Evolutionary conservation across 1,140 invertebrate species (phyloP).

Genomic region (Diorhabda sublineata): DNA sequence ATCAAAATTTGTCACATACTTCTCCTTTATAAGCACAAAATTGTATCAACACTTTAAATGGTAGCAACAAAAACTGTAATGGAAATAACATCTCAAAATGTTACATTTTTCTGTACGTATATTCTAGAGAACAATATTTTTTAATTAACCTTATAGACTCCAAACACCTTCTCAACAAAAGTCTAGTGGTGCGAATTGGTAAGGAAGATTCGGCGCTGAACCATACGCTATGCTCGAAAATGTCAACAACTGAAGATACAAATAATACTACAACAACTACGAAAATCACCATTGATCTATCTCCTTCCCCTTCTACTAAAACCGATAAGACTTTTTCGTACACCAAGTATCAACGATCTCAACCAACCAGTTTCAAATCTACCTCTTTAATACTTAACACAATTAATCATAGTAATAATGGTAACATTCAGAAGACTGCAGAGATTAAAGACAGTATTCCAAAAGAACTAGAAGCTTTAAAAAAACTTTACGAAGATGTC

Average conservation of each 20-base stretch:
- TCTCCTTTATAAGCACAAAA: no score
- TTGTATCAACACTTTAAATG: no score
- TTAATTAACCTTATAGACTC: constrained; percentile 32
- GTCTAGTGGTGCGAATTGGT: constrained; percentile 45
- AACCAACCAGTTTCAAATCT: constrained; percentile 44
- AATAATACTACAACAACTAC: constrained; percentile 43
- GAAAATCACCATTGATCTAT: constrained; percentile 49
- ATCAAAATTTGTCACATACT: no score
- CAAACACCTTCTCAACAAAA: constrained; percentile 45
- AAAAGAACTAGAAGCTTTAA: constrained; percentile 43
- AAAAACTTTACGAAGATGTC: constrained; percentile 45
- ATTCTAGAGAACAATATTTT: no score
- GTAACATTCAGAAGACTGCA: constrained; percentile 9
- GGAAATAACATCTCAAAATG: no score
- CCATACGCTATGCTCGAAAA: constrained; percentile 42
- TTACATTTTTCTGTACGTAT: no score
- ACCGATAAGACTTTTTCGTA: constrained; percentile 20
- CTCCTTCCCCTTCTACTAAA: constrained; percentile 40
- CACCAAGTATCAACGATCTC: constrained; percentile 35
- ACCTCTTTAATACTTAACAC: constrained; percentile 46
- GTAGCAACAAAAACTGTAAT: no score
- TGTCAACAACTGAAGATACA: constrained; percentile 36
- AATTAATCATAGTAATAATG: constrained; percentile 33
- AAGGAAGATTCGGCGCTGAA: constrained; percentile 36
- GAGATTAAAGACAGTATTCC: constrained; percentile 28